phyloP scores from a whole-genome alignment of 2,113 vertebrate genomes.

The Scopus umbretta region DNA sequence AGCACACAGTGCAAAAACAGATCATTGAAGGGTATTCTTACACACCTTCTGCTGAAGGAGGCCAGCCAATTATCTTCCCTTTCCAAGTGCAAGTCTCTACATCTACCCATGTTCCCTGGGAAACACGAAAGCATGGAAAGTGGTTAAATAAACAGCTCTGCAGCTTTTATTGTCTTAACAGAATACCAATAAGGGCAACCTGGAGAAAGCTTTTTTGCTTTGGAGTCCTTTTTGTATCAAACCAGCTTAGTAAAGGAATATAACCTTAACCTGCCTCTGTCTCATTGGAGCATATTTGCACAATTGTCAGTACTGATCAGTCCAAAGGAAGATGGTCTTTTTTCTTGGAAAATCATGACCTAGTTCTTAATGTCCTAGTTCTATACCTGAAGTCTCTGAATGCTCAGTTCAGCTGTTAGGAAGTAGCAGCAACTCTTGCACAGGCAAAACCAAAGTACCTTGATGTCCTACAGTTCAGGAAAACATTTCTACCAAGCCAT shows the following conservation, averaged over 20 bases:
- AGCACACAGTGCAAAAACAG: background rate
- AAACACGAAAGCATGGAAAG: background rate
- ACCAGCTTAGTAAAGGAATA: background rate
- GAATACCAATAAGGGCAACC: constrained; percentile 19
- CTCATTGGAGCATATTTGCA: background rate
- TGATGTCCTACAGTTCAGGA: background rate
- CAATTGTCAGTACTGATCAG: background rate
- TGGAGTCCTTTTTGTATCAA: background rate
- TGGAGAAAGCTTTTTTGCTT: background rate
- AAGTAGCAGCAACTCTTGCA: background rate
- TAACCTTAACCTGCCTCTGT: background rate
- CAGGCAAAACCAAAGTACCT: background rate
- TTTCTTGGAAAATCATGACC: background rate
- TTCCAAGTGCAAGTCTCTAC: background rate
- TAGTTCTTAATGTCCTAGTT: background rate
- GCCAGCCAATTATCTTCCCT: background rate
- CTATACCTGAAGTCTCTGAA: background rate
- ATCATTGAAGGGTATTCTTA: background rate
- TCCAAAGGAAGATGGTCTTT: background rate
- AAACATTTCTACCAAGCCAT: background rate
- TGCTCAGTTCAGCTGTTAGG: background rate
- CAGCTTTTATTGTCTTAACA: background rate
- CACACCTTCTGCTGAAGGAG: background rate
- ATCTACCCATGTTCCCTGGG: background rate
- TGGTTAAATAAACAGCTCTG: background rate